Evolutionary conservation across 2,113 vertebrate species (phyloP), one percentile per base, ranked within the genome.

Genomic region (Melanerpes aurifrons): DNA sequence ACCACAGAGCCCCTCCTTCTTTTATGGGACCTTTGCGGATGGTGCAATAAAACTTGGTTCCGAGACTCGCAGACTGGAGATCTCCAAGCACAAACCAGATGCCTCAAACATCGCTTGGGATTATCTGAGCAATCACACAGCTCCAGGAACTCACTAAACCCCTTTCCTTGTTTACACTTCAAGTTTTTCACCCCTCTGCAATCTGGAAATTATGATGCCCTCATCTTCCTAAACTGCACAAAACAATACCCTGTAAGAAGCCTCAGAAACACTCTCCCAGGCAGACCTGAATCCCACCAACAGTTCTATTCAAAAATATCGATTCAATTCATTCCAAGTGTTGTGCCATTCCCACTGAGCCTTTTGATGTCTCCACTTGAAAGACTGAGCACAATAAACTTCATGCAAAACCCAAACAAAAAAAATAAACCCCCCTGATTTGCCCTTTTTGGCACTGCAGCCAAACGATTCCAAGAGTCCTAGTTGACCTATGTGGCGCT

Each of bases 231-330:
- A 72, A 48, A 64, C 0, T 40, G n/a, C 47, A 73, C 1, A 0
- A 62, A 86, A 74, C 28, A 68, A 22, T 7, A 71, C 11, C 24
- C n/a, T 0, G 0, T n/a, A 63, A 69, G 35, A 85, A 76, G 37
- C 6, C 47, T 19, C 53, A 48, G 37, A 89, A 85, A 77, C 0
- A 1, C 28, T 16, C 68, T 5, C 57, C 10, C 0, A 0, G 58
- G 28, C 87, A 56, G 21, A 63, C 4, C 20, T 63, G 53, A 82
- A 47, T 59, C 82, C 67, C 7, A 70, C 15, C 7, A 70, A 10
- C 16, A 89, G 17, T 74, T 87, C 68, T 63, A 91, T 77, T 93
- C 22, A 68, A 80, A 70, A 70, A 67, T 31, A 80, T 3, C 6
- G 18, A 48, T 57, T 64, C 5, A 20, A 48, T 70, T 64, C 57